These are phyloP conservation scores for Scolopax mira DNA, from an alignment of 2,113 vertebrate species.

Conservation along the genomic window DNA sequence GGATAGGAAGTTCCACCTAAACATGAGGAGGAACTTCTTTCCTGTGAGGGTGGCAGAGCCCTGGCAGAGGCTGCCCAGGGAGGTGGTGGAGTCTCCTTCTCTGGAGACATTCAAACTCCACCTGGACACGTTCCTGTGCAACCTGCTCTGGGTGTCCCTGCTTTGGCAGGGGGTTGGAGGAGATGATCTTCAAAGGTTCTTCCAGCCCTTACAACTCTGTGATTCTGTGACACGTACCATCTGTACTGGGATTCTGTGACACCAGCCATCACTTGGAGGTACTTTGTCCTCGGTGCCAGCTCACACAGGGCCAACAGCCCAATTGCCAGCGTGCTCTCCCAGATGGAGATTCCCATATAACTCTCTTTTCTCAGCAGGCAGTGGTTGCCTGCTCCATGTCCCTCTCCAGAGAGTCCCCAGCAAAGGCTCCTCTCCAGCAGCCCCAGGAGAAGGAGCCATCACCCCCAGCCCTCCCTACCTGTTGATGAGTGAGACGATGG, in stretches of 20 bases:
- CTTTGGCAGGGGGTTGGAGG: neutral
- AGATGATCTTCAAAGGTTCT: neutral
- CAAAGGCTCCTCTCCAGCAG: neutral
- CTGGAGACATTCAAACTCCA: neutral
- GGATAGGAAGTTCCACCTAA: neutral
- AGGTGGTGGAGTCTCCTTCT: neutral
- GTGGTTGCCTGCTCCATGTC: rapidly evolving
- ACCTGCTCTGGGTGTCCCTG: neutral
- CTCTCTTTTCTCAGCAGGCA: neutral
- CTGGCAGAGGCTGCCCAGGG: neutral
- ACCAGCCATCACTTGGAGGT: rapidly evolving
- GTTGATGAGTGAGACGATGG: constrained; percentile 89
- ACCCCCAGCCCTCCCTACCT: constrained; percentile 71
- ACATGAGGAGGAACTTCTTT: neutral
- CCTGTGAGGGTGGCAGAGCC: neutral
- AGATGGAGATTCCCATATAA: rapidly evolving
- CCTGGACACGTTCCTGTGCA: neutral
- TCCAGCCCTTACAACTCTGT: neutral
- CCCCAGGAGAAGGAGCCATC: neutral
- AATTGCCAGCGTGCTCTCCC: rapidly evolving
- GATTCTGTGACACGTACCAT: neutral
- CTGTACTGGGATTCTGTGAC: neutral
- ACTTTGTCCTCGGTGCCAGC: rapidly evolving
- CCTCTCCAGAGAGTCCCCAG: neutral
- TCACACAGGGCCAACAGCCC: rapidly evolving